Evolutionary conservation across 2,113 vertebrate genomes (phyloP), one percentile per base, ranked within the genome.

Genomic region (Rhombomys opimus): DNA sequence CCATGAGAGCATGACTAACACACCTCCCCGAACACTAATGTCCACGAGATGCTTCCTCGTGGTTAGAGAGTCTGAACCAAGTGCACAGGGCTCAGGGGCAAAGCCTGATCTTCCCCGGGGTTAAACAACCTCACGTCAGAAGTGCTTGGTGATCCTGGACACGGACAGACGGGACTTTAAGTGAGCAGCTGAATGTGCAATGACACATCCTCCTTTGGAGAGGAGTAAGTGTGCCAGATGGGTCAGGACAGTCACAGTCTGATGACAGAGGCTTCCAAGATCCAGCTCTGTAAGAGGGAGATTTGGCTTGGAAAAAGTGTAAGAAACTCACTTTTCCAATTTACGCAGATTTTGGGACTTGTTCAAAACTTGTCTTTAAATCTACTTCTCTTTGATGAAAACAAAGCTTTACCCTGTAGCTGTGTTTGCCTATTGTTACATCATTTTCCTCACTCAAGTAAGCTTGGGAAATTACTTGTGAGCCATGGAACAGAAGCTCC

Each of bases 371-470:
- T 54, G 38, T 67, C 52, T 50, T 93, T 80, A 80, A 90, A 67
- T 61, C 25, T 5, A 65, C 38, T 86, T 97, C 30, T 95, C 13
- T 75, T 92, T 90, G 72, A 77, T 93, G 89, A 80, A 50, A 32
- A 52, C 80, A 61, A 63, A 65, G 57, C 25, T 76, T 63, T 91
- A 54, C 23, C 67, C 41, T 22, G 61, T 0, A 50, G 65, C 67
- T 94, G 75, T 78, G 30, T 41, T 91, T 25, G 73, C 11, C 68
- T 32, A 7, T n/a, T 86, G 12, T 93, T 52, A 89, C 8, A 14
- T 92, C 75, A 87, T 54, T 87, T 96, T 90, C 61, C 68, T 89
- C 27, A 41, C n/a, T 77, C 38, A 89, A 41, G 30, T 27, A 94
- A 92, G 7, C 67, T 82, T 35, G 30, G 89, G 18, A 78, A 84